Conservation (phyloP, 2,113 vertebrate species). For the Cebidichthys violaceus region DNA sequence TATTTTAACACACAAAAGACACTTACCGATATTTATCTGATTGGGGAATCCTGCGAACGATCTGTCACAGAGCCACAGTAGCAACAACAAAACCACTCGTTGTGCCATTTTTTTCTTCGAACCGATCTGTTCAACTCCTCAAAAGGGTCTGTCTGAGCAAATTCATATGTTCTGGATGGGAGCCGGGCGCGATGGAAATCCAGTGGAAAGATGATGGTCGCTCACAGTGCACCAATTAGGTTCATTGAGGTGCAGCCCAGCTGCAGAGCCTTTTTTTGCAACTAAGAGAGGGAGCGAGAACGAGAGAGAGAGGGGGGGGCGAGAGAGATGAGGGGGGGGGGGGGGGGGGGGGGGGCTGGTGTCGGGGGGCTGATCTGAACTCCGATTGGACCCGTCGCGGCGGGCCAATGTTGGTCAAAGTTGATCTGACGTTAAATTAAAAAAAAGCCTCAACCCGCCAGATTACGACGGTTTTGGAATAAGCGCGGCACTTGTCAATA, state of each 20-base stretch:
- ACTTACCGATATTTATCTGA: constrained; percentile 98
- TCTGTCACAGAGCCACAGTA: constrained; percentile 90
- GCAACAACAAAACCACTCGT: constrained; percentile 86
- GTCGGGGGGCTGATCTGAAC: constrained; percentile 80
- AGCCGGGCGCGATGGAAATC: constrained; percentile 82
- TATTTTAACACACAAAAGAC: neutral
- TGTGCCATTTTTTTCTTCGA: constrained; percentile 92
- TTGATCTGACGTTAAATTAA: constrained; percentile 88
- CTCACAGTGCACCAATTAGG: constrained; percentile 85
- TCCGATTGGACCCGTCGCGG: constrained; percentile 88
- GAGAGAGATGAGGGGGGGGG: constrained; percentile 11
- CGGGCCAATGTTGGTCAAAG: constrained; percentile 91
- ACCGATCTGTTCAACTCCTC: constrained; percentile 87
- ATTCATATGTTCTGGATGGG: constrained; percentile 86
- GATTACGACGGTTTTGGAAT: constrained; percentile 70
- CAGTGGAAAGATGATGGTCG: constrained; percentile 76
- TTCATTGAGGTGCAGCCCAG: constrained; percentile 83
- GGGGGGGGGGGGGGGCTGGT: constrained; percentile 25
- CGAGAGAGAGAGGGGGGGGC: constrained; percentile 11
- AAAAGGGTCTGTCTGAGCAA: constrained; percentile 83
- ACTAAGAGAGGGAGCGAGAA: constrained; percentile 64
- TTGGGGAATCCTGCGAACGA: constrained; percentile 93
- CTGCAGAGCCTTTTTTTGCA: constrained; percentile 78
- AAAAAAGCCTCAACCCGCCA: constrained; percentile 67
- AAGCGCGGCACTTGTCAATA: constrained; percentile 79